Conservation (phyloP, 2,113 vertebrate species). For the Pteropus alecto region DNA sequence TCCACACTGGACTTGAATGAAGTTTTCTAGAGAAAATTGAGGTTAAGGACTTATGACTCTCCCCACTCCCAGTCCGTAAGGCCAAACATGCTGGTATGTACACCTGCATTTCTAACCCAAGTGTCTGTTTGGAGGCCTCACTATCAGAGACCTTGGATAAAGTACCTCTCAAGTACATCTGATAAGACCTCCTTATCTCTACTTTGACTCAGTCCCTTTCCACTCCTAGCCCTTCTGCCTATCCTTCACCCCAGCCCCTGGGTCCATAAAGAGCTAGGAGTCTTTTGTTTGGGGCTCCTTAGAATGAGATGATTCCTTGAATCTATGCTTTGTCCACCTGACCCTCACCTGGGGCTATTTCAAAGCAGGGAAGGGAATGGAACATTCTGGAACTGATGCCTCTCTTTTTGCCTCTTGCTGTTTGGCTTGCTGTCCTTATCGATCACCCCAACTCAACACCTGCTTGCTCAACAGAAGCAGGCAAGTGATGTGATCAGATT, state of each 20-base stretch:
- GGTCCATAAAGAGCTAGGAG: not conserved
- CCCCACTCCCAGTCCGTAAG: not conserved
- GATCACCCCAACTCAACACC: not conserved
- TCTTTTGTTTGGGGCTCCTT: not conserved
- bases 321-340: not conserved
- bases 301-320: not conserved
- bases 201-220: not conserved
- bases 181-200: not conserved
- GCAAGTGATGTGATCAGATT: not conserved
- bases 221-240: not conserved
- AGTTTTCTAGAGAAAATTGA: constrained; percentile 5
- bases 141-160: not conserved
- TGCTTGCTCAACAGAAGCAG: not conserved
- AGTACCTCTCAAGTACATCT: not conserved
- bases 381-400: not conserved
- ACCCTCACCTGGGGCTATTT: not conserved
- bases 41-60: not conserved
- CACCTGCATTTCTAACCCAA: not conserved
- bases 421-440: not conserved
- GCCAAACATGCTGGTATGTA: not conserved
- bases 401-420: not conserved
- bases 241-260: not conserved
- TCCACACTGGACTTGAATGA: not conserved
- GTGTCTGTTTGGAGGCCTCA: not conserved
- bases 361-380: not conserved